phyloP scores from a whole-genome alignment of 2,113 vertebrate species.

The Meriones unguiculatus region DNA sequence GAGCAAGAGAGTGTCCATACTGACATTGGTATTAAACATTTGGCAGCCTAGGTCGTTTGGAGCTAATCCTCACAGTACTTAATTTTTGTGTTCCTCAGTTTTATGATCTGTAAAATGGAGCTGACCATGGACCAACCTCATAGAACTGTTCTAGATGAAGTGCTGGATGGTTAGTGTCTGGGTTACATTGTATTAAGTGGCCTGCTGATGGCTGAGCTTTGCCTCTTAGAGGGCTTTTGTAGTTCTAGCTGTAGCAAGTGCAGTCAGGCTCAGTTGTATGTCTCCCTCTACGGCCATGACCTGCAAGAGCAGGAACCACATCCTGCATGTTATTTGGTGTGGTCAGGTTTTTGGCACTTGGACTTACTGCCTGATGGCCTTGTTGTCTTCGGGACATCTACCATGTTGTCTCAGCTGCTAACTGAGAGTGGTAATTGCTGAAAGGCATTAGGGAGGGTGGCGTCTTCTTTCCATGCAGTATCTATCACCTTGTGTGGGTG shows the following conservation, averaged over 20 bases:
- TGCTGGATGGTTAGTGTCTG: not conserved
- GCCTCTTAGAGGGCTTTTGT: not conserved
- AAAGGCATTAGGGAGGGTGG: not conserved
- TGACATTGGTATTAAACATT: not conserved
- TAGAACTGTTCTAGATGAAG: not conserved
- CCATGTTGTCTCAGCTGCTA: not conserved
- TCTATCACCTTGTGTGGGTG: too few relatives aligned
- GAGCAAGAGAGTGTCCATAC: not conserved
- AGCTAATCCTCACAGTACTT: not conserved
- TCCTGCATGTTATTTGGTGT: not conserved
- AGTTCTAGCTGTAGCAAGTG: not conserved
- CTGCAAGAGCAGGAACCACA: not conserved
- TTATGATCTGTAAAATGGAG: not conserved
- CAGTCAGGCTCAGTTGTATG: not conserved
- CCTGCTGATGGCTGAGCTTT: not conserved
- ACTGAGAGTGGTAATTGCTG: too few relatives aligned
- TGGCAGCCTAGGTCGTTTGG: not conserved
- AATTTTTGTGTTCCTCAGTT: not conserved
- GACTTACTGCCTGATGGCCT: not conserved
- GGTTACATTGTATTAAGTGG: not conserved
- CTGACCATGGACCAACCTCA: not conserved
- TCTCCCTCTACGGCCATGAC: not conserved
- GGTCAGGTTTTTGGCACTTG: not conserved
- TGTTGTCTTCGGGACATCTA: not conserved
- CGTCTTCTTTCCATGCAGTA: not conserved